These are phyloP conservation scores for Apodemus agrarius DNA, from an alignment of 2,797 vertebrate genomes.

Conservation along the genomic window DNA sequence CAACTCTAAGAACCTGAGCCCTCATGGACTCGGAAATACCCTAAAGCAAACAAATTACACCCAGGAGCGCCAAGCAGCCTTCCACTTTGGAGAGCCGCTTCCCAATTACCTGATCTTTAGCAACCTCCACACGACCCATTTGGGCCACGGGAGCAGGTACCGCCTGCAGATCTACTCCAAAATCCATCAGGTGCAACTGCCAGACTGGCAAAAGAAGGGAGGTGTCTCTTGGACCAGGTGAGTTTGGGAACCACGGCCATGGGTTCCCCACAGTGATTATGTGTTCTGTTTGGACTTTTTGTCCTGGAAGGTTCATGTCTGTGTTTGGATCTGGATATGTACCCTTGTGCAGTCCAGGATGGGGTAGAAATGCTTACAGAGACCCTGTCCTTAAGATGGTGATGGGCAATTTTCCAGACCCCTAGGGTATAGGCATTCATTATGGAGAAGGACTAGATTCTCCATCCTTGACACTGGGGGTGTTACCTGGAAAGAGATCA, in stretches of 20 bases:
- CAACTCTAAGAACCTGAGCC: slow-evolving; percentile 92
- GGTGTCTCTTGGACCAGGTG: slow-evolving; percentile 95
- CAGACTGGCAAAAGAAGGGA: slow-evolving; percentile 90
- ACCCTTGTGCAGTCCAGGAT: not conserved
- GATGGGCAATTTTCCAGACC: not conserved
- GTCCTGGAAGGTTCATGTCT: not conserved
- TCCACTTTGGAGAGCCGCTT: slow-evolving; percentile 89
- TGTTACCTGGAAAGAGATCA: not conserved
- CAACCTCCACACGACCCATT: slow-evolving; percentile 91
- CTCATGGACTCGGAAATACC: slow-evolving; percentile 89
- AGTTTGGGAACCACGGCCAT: not conserved
- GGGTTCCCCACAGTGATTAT: not conserved
- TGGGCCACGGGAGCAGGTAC: slow-evolving; percentile 92
- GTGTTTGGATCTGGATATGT: not conserved
- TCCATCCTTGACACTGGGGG: not conserved
- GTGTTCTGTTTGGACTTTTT: not conserved
- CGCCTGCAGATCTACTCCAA: slow-evolving; percentile 94
- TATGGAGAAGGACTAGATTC: not conserved
- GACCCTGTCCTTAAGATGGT: not conserved
- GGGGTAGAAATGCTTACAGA: accelerated
- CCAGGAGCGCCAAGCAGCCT: slow-evolving; percentile 91
- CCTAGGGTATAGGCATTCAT: not conserved
- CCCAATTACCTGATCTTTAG: slow-evolving; percentile 92
- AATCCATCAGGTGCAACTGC: slow-evolving; percentile 90
- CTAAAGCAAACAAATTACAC: slow-evolving; percentile 83